These are phyloP conservation scores for Turritopsis rubra DNA, from an alignment of 30 jellyfish, hydroid and myxozoan genomes.

Conservation along the genomic window DNA sequence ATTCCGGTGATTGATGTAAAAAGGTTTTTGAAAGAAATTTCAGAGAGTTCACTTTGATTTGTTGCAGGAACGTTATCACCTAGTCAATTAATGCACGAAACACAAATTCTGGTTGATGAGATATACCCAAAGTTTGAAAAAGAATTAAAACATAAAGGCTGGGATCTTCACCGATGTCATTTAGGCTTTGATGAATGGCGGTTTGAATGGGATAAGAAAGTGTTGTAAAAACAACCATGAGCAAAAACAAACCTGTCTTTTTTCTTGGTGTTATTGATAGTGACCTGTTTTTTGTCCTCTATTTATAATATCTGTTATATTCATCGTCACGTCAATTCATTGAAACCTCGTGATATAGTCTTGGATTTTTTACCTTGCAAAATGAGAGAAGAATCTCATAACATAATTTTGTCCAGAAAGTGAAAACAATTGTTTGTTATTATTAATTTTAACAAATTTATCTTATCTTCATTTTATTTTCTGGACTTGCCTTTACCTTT, in stretches of 20 bases:
- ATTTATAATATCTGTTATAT: too few relatives aligned
- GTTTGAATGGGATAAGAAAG: constrained; percentile 37
- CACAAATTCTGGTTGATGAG: constrained; percentile 10
- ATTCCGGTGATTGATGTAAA: background rate
- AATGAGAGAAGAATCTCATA: too few relatives aligned
- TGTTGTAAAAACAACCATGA: background rate
- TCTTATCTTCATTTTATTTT: too few relatives aligned
- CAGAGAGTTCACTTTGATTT: background rate
- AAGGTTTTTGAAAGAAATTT: background rate
- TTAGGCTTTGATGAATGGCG: constrained; percentile 89
- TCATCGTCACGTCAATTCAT: too few relatives aligned
- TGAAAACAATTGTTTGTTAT: too few relatives aligned
- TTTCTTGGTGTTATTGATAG: background rate
- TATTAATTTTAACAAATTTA: too few relatives aligned
- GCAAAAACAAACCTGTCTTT: background rate
- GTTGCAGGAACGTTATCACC: background rate
- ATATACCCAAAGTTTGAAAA: constrained; percentile 36
- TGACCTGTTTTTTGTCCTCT: background rate
- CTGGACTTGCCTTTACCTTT: too few relatives aligned
- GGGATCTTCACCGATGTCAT: constrained; percentile 59
- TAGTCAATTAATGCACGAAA: background rate
- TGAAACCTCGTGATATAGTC: too few relatives aligned
- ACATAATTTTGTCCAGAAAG: too few relatives aligned
- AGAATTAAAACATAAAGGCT: constrained; percentile 42
- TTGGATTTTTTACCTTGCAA: too few relatives aligned